phyloP scores from a whole-genome alignment of 2,888 invertebrate genomes.

The Hipparchia semele region DNA sequence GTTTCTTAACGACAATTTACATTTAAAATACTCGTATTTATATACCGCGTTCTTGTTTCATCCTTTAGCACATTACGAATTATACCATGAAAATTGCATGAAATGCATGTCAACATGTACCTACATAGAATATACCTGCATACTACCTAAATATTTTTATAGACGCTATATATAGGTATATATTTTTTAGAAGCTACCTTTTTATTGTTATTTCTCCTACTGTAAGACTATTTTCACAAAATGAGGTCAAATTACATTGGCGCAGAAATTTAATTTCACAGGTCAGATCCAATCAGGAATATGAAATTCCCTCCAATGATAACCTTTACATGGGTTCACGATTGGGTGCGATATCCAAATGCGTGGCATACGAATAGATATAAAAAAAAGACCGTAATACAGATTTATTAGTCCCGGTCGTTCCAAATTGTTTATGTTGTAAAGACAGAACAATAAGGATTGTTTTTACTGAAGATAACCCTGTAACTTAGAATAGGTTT shows the following conservation, averaged over 20 bases:
- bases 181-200: too few relatives aligned
- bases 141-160: too few relatives aligned
- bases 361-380: slow-evolving; percentile 9
- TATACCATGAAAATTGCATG: too few relatives aligned
- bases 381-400: slow-evolving; percentile 11
- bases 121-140: too few relatives aligned
- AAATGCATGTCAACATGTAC: too few relatives aligned
- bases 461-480: slow-evolving; percentile 1
- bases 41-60: not conserved
- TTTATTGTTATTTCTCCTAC: too few relatives aligned
- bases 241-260: too few relatives aligned
- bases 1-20: not conserved
- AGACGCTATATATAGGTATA: too few relatives aligned
- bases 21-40: slow-evolving; percentile 1
- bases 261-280: not conserved
- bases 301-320: slow-evolving; percentile 17
- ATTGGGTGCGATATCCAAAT: slow-evolving; percentile 16
- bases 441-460: not conserved
- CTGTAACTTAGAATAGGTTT: not conserved
- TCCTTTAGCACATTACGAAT: too few relatives aligned
- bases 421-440: slow-evolving; percentile 15
- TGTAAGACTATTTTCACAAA: too few relatives aligned
- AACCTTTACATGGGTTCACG: slow-evolving; percentile 8
- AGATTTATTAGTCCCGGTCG: slow-evolving; percentile 19
- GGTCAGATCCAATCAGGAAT: slow-evolving; percentile 6